Conservation (phyloP, 2,797 vertebrate genomes). For the Myotis daubentonii region DNA sequence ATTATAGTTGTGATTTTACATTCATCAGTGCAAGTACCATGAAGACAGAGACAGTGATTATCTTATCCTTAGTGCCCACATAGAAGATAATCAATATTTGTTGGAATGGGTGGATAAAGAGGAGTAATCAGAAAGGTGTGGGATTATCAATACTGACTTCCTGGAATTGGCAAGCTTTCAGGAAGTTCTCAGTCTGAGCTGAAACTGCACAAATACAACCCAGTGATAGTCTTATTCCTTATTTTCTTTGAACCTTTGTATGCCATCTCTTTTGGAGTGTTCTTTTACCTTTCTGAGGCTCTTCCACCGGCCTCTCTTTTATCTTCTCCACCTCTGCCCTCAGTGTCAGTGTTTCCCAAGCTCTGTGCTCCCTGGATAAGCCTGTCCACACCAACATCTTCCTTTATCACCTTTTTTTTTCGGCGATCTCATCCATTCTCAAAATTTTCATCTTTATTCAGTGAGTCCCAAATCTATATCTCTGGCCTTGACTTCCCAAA, state of each 20-base stretch:
- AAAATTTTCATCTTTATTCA: not conserved
- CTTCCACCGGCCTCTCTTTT: not conserved
- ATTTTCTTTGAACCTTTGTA: not conserved
- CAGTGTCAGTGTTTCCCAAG: not conserved
- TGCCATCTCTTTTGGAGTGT: not conserved
- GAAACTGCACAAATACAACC: not conserved
- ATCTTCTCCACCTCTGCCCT: not conserved
- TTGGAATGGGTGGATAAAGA: not conserved
- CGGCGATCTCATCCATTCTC: not conserved
- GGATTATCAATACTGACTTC: not conserved
- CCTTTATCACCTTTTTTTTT: not conserved
- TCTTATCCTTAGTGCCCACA: not conserved
- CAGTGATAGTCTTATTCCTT: not conserved
- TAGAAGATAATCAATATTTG: not conserved
- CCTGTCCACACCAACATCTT: not conserved
- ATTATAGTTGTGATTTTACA: not conserved
- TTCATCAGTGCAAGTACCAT: not conserved
- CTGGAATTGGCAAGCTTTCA: not conserved
- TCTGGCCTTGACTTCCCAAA: not conserved
- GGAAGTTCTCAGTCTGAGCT: not conserved
- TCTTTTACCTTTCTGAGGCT: not conserved
- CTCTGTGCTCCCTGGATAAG: not conserved
- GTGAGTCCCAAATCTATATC: not conserved
- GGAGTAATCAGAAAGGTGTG: not conserved
- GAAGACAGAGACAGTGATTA: not conserved